Evolutionary conservation across 37 sponge, comb jelly and placozoan species (phyloP).

Genomic region (Trichoplax adhaerens): DNA sequence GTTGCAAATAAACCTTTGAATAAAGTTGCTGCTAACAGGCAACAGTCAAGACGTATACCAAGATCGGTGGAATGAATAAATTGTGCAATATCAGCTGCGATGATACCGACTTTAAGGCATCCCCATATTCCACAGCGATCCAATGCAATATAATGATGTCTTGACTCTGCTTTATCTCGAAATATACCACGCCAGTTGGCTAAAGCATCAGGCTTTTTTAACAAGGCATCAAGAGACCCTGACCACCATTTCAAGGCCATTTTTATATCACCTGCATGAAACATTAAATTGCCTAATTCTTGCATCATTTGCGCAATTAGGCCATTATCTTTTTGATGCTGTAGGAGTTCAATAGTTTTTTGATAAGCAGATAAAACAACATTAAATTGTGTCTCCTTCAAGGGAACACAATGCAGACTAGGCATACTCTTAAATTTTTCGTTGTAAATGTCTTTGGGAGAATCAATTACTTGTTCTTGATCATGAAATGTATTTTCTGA

Average conservation of each 20-base stretch:
- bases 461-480: too few relatives aligned
- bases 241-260: constrained; percentile 44
- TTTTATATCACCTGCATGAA: constrained; percentile 15
- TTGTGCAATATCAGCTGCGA: constrained; percentile 36
- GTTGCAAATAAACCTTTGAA: constrained; percentile 28
- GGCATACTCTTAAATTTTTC: too few relatives aligned
- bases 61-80: constrained; percentile 27
- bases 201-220: constrained; percentile 17
- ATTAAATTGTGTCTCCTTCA: too few relatives aligned
- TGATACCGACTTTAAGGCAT: constrained; percentile 24
- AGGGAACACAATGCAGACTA: too few relatives aligned
- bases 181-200: constrained; percentile 20
- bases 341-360: constrained; percentile 4
- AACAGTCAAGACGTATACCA: constrained; percentile 32
- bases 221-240: constrained; percentile 19
- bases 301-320: constrained; percentile 31
- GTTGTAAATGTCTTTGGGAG: too few relatives aligned
- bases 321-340: constrained; percentile 9
- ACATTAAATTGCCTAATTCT: constrained; percentile 35
- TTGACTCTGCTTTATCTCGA: constrained; percentile 1
- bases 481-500: too few relatives aligned
- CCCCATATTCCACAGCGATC: constrained; percentile 44
- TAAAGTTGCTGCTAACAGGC: constrained; percentile 29
- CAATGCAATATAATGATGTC: constrained; percentile 4
- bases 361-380: too few relatives aligned